Conservation (phyloP, 1,140 invertebrate genomes). For the Capitella teleta region DNA sequence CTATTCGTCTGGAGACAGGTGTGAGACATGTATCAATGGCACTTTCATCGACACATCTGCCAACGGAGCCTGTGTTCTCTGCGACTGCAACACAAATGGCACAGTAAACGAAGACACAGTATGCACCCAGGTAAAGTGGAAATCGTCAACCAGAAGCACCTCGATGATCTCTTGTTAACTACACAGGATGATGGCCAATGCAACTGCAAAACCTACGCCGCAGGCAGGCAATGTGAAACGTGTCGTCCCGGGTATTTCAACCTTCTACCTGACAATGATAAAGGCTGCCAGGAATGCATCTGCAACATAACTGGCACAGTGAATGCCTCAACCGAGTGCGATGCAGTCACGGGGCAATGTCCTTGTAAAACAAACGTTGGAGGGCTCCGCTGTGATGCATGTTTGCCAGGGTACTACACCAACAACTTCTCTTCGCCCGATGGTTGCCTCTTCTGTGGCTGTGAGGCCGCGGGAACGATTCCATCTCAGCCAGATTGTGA, state of each 20-base stretch:
- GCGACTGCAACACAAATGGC: constrained; percentile 40
- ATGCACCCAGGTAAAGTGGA: constrained; percentile 3
- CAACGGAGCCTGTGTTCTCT: constrained; percentile 9
- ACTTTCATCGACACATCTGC: background rate
- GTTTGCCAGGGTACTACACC: constrained; percentile 7
- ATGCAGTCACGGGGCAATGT: constrained; percentile 67
- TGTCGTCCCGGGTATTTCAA: constrained; percentile 75
- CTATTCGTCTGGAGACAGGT: constrained; percentile 26
- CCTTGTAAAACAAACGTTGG: constrained; percentile 70
- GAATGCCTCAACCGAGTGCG: constrained; percentile 5
- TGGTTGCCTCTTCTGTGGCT: constrained; percentile 67
- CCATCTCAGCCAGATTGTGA: constrained; percentile 52
- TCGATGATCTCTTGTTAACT: background rate
- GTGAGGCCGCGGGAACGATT: constrained; percentile 58
- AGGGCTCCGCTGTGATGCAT: constrained; percentile 18
- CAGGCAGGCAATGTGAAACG: constrained; percentile 44
- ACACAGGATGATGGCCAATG: constrained; percentile 66
- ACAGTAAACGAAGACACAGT: constrained; percentile 28
- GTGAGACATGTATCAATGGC: background rate
- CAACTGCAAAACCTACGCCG: constrained; percentile 44
- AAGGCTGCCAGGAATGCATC: constrained; percentile 32
- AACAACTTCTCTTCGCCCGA: constrained; percentile 46
- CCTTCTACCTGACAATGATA: constrained; percentile 80
- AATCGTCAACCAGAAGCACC: background rate
- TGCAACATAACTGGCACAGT: constrained; percentile 7